Conservation (phyloP, 2,797 vertebrate species). For the Botia kubotai region DNA sequence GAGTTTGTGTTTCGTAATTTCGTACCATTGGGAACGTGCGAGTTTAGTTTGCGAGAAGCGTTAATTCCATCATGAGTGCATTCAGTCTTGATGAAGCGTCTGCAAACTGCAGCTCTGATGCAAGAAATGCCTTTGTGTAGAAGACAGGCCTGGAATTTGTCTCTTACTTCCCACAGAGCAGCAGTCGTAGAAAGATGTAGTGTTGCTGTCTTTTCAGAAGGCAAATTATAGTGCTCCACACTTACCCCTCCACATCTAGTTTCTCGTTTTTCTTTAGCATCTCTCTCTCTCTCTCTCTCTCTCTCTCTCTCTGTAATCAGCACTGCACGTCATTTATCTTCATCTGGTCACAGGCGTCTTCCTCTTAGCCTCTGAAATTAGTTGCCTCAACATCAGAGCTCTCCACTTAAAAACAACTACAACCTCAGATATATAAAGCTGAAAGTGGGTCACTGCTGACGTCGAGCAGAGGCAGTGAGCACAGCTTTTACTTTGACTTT, state of each 20-base stretch:
- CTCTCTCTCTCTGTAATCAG: conserved; percentile 51
- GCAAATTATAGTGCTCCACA: conserved; percentile 58
- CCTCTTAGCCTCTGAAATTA: conserved; percentile 55
- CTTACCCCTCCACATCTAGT: neutral
- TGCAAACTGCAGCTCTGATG: conserved; percentile 47
- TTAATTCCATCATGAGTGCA: conserved; percentile 40
- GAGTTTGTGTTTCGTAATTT: conserved; percentile 15
- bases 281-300: conserved; percentile 1
- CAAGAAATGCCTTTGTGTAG: conserved; percentile 15
- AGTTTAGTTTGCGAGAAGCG: conserved; percentile 33
- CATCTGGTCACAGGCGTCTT: conserved; percentile 47
- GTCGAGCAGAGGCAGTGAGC: neutral
- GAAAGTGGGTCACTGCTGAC: conserved; percentile 47
- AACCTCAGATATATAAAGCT: conserved; percentile 1
- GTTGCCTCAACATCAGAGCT: conserved; percentile 47
- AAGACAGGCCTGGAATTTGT: conserved; percentile 25
- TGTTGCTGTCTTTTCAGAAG: conserved; percentile 42
- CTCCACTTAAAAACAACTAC: conserved; percentile 37
- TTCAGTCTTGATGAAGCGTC: conserved; percentile 38
- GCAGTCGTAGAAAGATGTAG: conserved; percentile 24
- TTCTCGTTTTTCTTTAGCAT: conserved; percentile 22
- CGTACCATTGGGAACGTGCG: conserved; percentile 27
- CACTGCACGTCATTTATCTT: conserved; percentile 57
- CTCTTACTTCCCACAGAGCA: conserved; percentile 32
- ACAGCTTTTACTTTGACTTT: neutral